phyloP scores from a whole-genome alignment of 2,888 invertebrate species.

The Monopis laevigella region DNA sequence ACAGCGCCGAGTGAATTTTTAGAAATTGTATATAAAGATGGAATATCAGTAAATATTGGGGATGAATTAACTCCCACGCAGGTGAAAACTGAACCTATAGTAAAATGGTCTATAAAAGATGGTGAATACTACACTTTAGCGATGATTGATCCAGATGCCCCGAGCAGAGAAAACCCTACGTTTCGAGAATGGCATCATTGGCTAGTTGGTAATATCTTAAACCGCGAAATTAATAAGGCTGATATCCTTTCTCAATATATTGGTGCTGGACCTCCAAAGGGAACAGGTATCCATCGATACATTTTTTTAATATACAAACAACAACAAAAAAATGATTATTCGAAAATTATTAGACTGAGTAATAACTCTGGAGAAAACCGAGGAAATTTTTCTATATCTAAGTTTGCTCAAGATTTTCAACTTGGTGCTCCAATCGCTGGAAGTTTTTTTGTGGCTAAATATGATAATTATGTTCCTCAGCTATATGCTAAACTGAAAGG shows the following conservation, averaged over 20 bases:
- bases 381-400: constrained; percentile 64
- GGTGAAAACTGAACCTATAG: constrained; percentile 73
- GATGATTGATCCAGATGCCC: constrained; percentile 80
- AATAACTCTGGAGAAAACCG: constrained; percentile 61
- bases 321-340: constrained; percentile 51
- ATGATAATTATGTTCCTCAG: constrained; percentile 69
- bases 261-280: constrained; percentile 74
- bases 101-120: constrained; percentile 71
- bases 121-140: constrained; percentile 71
- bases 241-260: constrained; percentile 73
- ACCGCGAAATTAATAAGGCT: constrained; percentile 68
- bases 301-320: constrained; percentile 74
- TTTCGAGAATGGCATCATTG: constrained; percentile 81
- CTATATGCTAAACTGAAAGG: constrained; percentile 47
- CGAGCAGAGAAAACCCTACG: constrained; percentile 73
- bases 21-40: constrained; percentile 60
- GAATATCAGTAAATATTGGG: constrained; percentile 63
- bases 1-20: constrained; percentile 61
- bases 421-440: constrained; percentile 69
- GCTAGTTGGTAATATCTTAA: constrained; percentile 79
- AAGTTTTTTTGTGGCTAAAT: constrained; percentile 69
- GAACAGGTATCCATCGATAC: constrained; percentile 77
- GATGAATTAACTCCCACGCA: constrained; percentile 76
- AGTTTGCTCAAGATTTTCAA: constrained; percentile 67
- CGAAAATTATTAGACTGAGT: constrained; percentile 41